Base-by-base conservation (phyloP, 2,797 vertebrate species). In the Clarias laeviceps region DNA sequence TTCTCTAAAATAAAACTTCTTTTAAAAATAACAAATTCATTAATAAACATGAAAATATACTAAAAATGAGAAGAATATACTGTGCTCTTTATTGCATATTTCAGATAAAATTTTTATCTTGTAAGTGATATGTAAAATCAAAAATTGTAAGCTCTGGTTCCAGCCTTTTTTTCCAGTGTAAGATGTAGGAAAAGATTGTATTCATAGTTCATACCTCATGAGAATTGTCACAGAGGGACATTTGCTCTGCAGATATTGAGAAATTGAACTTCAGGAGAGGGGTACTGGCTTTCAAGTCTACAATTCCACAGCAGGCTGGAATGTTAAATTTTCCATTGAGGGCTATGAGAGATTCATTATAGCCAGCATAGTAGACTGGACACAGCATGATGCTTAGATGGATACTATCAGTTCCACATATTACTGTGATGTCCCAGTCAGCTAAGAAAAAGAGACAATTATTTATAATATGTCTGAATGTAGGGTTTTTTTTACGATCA, bases 321-420 rank as follows among this genome's bases (percentile, higher is more conserved):
- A 50, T 88, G 15, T 0, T 50, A 8, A 89, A 54, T 83, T 91
- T 83, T 69, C 89, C 88, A 66, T 95, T 96, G 80, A 95, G 92
- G 37, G 93, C 94, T 93, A 96, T 92, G 80, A 93, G 87, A 3
- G 92, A 87, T 89, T 95, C 93, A 0, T 95, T 95, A 90, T 94
- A 95, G 56, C 89, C 89, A 50, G 89, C 83, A 6, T 91, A 91
- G 90, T 95, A 96, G 24, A 96, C 34, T 0, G 95, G 95, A 73
- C 95, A 96, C 40, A 95, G 34, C 62, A 87, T 91, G 85, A 96
- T 93, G 66, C 82, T 90, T 87, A 95, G 80, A 68, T 88, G 88
- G 90, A 96, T 94, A n/a, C 22, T 37, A 59, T 92, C 18, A 22
- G 93, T 92, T 74, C 94, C 93, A 32, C 95, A 96, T 0, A 0